Evolutionary conservation across 1,140 invertebrate genomes (phyloP).

Genomic region (Panagrolaimus sp.): DNA sequence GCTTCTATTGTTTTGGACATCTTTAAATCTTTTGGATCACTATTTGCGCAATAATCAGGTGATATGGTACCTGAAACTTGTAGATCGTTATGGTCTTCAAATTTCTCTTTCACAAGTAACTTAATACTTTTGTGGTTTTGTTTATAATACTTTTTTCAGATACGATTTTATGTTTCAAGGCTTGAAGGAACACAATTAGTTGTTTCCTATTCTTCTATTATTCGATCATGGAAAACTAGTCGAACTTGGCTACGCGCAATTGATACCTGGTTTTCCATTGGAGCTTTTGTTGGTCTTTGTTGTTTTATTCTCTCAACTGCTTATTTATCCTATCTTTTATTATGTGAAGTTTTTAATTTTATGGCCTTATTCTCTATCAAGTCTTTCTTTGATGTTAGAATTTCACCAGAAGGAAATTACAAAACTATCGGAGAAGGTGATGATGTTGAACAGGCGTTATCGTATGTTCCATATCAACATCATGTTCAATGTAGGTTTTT

Average conservation of each 20-base stretch:
- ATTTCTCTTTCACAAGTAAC: slow-evolving; percentile 45
- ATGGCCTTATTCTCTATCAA: not conserved
- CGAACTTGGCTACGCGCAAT: slow-evolving; percentile 22
- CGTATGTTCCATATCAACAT: slow-evolving; percentile 40
- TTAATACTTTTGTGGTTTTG: not conserved
- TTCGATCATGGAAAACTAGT: slow-evolving; percentile 18
- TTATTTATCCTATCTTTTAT: slow-evolving; percentile 39
- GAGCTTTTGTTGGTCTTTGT: slow-evolving; percentile 35
- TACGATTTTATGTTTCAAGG: slow-evolving; percentile 25
- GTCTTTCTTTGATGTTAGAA: slow-evolving; percentile 16
- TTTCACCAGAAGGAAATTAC: not conserved
- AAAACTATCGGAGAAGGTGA: not conserved
- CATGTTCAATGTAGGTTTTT: slow-evolving; percentile 38
- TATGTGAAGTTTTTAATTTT: slow-evolving; percentile 37
- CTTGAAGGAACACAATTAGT: slow-evolving; percentile 11
- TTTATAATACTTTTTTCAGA: not conserved
- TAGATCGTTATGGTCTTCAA: slow-evolving; percentile 34
- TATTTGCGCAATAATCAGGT: slow-evolving; percentile 32
- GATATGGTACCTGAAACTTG: slow-evolving; percentile 34
- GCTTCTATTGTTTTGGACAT: slow-evolving; percentile 10
- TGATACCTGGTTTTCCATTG: slow-evolving; percentile 38
- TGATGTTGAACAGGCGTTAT: slow-evolving; percentile 22
- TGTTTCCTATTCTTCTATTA: slow-evolving; percentile 17
- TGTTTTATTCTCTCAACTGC: slow-evolving; percentile 46
- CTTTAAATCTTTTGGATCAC: slow-evolving; percentile 33